Conservation (phyloP, 2,113 vertebrate species). For the Hippocampus abdominalis region DNA sequence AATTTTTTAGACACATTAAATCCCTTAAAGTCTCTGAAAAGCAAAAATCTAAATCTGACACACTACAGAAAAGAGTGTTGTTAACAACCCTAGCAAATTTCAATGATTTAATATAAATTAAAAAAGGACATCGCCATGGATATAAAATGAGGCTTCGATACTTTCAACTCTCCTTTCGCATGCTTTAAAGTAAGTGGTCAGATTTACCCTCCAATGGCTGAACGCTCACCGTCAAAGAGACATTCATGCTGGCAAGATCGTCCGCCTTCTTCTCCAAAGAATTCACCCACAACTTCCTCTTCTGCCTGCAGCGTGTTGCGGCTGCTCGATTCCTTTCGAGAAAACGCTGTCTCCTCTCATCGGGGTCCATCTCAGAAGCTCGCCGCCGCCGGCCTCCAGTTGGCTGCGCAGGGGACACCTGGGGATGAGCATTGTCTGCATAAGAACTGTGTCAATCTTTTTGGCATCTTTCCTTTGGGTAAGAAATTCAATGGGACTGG, state of each 20-base stretch:
- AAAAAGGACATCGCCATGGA: no score
- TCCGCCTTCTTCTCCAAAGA: conserved; percentile 95
- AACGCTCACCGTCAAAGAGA: conserved; percentile 84
- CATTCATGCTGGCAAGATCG: conserved; percentile 87
- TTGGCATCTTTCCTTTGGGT: neutral
- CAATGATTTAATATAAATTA: no score
- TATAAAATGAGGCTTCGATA: no score
- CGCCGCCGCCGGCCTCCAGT: conserved; percentile 84
- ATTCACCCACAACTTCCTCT: conserved; percentile 91
- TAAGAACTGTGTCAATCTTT: neutral
- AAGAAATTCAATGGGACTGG: neutral
- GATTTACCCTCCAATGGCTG: neutral
- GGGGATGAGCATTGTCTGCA: conserved; percentile 6
- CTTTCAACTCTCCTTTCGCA: no score
- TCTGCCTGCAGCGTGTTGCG: conserved; percentile 90
- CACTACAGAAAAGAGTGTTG: no score
- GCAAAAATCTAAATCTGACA: no score
- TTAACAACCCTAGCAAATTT: no score
- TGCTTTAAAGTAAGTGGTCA: neutral
- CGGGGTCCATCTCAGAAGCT: conserved; percentile 87
- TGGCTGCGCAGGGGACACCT: conserved; percentile 92
- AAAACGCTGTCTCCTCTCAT: conserved; percentile 89
- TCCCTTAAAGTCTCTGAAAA: neutral
- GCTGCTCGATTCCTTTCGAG: conserved; percentile 91
- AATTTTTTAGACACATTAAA: neutral